Evolutionary conservation across 2,113 vertebrate species (phyloP).

Genomic region (Bujurquina vittata): DNA sequence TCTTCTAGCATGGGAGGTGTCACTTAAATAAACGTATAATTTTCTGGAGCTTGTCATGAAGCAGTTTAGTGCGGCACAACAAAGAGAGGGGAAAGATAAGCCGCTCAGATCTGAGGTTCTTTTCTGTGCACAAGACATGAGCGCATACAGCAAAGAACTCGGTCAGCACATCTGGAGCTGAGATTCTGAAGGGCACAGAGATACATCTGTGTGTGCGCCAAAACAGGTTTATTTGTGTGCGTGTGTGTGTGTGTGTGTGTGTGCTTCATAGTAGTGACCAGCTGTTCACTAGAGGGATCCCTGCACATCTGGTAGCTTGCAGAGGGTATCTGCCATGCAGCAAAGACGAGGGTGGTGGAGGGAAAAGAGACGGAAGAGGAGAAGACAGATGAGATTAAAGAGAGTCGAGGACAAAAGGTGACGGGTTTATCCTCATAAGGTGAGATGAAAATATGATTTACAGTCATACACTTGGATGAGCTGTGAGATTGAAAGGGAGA

Average conservation of each 20-base stretch:
- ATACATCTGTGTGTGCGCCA: not conserved
- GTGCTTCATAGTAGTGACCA: conserved; percentile 41
- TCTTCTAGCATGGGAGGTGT: conserved; percentile 41
- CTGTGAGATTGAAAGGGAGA: not conserved
- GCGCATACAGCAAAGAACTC: not conserved
- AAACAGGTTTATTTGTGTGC: not conserved
- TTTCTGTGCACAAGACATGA: not conserved
- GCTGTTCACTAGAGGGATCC: conserved; percentile 58
- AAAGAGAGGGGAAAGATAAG: conserved; percentile 14
- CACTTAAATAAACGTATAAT: conserved; percentile 59
- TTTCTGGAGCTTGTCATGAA: conserved; percentile 42
- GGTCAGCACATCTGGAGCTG: conserved; percentile 16
- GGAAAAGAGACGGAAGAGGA: not conserved
- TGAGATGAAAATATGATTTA: conserved; percentile 11
- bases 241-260: not conserved
- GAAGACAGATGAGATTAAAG: conserved; percentile 27
- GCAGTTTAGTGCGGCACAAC: not conserved
- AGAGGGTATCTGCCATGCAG: conserved; percentile 27
- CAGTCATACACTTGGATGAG: conserved; percentile 18
- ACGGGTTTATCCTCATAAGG: conserved; percentile 20
- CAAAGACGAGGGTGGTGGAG: conserved; percentile 10
- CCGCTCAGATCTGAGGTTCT: not conserved
- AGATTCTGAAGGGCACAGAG: conserved; percentile 6
- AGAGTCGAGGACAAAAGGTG: conserved; percentile 20
- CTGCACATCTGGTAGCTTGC: conserved; percentile 68